A percentile compares a stretch with the other conserved stretches of the same genome.
These are phyloP conservation scores for Ctenomys sociabilis DNA, from an alignment of 2,113 vertebrate species.

Conservation along the genomic window DNA sequence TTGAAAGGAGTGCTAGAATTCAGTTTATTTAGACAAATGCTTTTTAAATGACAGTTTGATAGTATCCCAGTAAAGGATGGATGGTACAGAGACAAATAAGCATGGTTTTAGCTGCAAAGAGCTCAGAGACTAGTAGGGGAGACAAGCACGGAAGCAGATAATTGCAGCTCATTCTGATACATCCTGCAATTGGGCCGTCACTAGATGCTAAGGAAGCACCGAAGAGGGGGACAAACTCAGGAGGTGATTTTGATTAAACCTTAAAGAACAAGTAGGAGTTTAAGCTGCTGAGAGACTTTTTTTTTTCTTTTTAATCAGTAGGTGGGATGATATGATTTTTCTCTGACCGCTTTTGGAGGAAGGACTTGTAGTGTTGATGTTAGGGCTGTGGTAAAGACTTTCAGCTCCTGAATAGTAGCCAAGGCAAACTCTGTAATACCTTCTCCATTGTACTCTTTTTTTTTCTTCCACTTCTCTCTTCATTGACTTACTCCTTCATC, in stretches of 20 bases:
- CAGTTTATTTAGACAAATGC: slow-evolving; percentile 8
- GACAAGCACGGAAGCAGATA: slow-evolving; percentile 7
- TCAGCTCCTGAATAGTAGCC: neutral
- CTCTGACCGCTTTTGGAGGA: neutral
- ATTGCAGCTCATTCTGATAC: neutral
- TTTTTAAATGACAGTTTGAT: neutral
- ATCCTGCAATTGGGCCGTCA: slow-evolving; percentile 12
- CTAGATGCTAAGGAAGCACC: slow-evolving; percentile 7
- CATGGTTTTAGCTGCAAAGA: slow-evolving; percentile 13
- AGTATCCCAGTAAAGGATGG: neutral
- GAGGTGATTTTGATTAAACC: slow-evolving; percentile 56
- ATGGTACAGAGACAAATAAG: neutral
- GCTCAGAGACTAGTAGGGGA: neutral
- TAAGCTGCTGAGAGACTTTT: slow-evolving; percentile 39
- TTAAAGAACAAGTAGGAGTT: slow-evolving; percentile 39
- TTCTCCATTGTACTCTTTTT: neutral
- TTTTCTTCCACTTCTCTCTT: neutral
- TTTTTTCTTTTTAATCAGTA: neutral
- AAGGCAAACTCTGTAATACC: neutral
- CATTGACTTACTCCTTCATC: neutral
- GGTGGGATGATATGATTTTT: slow-evolving; percentile 12
- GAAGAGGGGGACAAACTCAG: neutral
- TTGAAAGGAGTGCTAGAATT: slow-evolving; percentile 47
- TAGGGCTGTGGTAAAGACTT: neutral
- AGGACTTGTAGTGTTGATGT: neutral